Conservation (phyloP, 1,140 invertebrate genomes). For the Papilio polyxenes region DNA sequence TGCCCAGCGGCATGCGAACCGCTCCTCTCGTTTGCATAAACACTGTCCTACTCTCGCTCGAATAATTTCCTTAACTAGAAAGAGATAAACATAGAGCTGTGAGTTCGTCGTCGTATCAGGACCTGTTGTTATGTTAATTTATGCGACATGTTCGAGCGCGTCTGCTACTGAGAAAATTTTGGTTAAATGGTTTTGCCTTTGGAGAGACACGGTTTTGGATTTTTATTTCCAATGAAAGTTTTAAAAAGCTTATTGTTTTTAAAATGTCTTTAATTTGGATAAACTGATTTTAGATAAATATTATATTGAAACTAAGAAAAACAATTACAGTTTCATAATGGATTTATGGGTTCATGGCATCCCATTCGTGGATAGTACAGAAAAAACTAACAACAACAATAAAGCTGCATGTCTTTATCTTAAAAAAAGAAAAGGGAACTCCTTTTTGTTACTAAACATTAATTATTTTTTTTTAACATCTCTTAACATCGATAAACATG, state of each 20-base stretch:
- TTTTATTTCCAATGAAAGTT: background rate
- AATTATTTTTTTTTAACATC: background rate
- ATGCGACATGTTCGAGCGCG: slow-evolving; percentile 31
- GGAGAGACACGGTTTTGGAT: background rate
- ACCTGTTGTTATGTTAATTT: slow-evolving; percentile 35
- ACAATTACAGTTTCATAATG: no score
- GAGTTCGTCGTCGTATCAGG: background rate
- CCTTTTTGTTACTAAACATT: background rate
- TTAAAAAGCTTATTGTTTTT: background rate
- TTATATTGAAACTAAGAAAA: no score
- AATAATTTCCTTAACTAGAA: background rate
- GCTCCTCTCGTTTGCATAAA: slow-evolving; percentile 24
- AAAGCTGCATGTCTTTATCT: no score
- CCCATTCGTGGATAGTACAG: no score
- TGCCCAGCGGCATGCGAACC: background rate
- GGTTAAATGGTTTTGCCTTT: slow-evolving; percentile 17
- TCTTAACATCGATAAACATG: background rate
- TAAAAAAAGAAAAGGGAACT: no score
- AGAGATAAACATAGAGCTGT: slow-evolving; percentile 19
- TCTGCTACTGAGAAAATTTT: slow-evolving; percentile 30
- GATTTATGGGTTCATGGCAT: no score
- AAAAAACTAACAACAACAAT: no score
- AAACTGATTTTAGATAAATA: background rate
- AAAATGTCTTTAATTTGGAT: background rate
- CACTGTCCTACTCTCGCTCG: slow-evolving; percentile 9